phyloP scores from a whole-genome alignment of 2,113 vertebrate genomes.

The Ursus arctos region DNA sequence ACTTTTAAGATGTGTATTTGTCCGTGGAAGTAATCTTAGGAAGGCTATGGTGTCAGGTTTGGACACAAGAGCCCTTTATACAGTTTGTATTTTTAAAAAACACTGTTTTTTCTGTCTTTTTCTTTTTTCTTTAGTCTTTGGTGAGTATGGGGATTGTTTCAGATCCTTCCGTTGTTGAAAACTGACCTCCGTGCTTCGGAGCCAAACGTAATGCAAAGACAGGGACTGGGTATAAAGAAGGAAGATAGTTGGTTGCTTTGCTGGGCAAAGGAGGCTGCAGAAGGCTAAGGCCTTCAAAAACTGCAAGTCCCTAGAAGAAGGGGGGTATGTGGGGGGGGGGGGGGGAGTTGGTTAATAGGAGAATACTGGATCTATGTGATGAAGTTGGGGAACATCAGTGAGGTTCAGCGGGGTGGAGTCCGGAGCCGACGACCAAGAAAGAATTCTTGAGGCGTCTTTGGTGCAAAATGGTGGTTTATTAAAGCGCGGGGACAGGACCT shows the following conservation, averaged over 20 bases:
- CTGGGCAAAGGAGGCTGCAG: background rate
- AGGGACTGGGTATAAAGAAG: background rate
- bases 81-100: background rate
- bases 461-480: no score
- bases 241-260: background rate
- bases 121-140: background rate
- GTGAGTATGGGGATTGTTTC: background rate
- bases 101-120: background rate
- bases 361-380: background rate
- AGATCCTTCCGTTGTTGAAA: background rate
- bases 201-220: background rate
- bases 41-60: background rate
- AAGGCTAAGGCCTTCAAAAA: background rate
- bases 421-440: no score
- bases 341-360: background rate
- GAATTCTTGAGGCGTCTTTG: no score
- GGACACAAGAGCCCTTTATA: background rate
- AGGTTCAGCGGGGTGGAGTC: no score
- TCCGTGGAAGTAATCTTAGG: background rate
- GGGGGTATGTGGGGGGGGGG: fast-evolving
- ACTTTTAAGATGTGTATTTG: background rate
- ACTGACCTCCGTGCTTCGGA: background rate
- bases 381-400: no score
- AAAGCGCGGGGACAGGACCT: no score
- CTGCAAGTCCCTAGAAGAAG: background rate